Conservation (phyloP, 2,888 invertebrate genomes). For the Zhuqinia jingwanae region DNA sequence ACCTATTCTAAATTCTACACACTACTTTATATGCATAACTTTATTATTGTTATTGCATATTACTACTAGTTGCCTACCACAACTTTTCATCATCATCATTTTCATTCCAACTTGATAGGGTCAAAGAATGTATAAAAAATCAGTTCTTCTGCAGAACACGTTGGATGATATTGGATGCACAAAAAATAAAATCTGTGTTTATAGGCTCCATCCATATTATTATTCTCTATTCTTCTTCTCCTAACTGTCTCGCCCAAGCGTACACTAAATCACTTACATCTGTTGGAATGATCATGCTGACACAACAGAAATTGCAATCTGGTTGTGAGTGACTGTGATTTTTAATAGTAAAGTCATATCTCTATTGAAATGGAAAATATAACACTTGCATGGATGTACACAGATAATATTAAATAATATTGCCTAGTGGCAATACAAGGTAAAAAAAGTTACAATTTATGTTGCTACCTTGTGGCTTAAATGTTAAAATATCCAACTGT, state of each 20-base stretch:
- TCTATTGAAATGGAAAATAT: not conserved
- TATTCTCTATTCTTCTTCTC: too few species aligned
- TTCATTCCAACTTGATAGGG: constrained; percentile 20
- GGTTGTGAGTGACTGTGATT: not conserved
- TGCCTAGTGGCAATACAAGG: constrained; percentile 8
- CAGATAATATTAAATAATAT: not conserved
- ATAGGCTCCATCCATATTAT: too few species aligned
- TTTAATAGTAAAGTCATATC: not conserved
- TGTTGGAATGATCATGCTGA: not conserved
- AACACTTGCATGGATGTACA: not conserved
- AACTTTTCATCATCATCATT: constrained; percentile 23
- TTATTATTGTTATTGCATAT: not conserved
- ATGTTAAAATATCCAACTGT: not conserved
- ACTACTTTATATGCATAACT: constrained; percentile 37
- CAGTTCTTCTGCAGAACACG: too few species aligned
- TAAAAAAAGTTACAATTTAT: constrained; percentile 27
- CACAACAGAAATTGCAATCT: not conserved
- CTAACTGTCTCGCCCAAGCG: too few species aligned
- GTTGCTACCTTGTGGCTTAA: not conserved
- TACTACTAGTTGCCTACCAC: not conserved
- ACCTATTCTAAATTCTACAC: not conserved
- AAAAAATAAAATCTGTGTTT: not conserved
- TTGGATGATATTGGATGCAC: not conserved
- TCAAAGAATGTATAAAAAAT: too few species aligned
- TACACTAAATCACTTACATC: too few species aligned